Conservation (phyloP, 1,140 invertebrate genomes). For the Trialeurodes vaporariorum region DNA sequence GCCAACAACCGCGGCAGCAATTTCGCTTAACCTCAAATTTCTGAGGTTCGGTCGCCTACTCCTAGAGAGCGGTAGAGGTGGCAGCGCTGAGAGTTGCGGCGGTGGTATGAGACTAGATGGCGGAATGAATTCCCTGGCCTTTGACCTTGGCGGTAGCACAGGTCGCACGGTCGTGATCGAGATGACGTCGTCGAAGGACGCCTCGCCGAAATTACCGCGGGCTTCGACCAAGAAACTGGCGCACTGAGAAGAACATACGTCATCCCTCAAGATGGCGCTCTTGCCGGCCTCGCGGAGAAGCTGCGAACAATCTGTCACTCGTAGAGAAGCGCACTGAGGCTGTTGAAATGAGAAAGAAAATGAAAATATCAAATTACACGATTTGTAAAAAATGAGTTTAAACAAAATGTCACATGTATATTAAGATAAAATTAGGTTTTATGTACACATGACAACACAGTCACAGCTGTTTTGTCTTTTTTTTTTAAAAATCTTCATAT, state of each 20-base stretch:
- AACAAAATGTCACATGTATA: background rate
- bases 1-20: background rate
- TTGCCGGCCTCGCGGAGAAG: conserved; percentile 66
- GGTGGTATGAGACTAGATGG: background rate
- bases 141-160: background rate
- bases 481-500: too few relatives aligned
- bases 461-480: too few relatives aligned
- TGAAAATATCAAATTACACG: background rate
- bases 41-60: background rate
- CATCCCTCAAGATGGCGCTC: conserved; percentile 68
- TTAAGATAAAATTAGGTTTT: too few relatives aligned
- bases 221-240: background rate
- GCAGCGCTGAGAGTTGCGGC: background rate
- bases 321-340: conserved; percentile 78
- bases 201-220: background rate
- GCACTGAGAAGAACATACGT: conserved; percentile 83
- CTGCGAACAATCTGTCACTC: conserved; percentile 75
- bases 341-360: too few relatives aligned
- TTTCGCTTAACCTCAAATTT: background rate
- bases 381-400: background rate
- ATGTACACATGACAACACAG: too few relatives aligned
- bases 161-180: background rate
- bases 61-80: background rate
- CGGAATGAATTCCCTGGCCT: background rate
- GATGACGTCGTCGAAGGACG: background rate